phyloP scores from a whole-genome alignment of 2,888 invertebrate genomes.

The Pyrrhia umbra region DNA sequence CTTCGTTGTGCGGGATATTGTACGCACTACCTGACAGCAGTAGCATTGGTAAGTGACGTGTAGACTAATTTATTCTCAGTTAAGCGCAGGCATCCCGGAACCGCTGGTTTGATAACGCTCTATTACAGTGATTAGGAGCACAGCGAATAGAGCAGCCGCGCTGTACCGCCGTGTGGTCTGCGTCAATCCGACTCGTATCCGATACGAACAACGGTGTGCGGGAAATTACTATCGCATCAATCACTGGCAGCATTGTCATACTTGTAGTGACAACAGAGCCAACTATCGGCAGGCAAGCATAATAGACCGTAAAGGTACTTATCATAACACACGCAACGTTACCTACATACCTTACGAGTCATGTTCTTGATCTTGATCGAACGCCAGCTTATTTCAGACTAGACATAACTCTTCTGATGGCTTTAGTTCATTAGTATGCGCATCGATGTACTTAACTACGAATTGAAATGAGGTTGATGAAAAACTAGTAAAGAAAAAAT shows the following conservation, averaged over 20 bases:
- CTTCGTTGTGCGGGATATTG: constrained; percentile 83
- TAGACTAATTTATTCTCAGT: constrained; percentile 70
- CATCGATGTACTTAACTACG: constrained; percentile 7
- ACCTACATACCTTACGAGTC: constrained; percentile 43
- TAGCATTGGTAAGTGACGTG: constrained; percentile 79
- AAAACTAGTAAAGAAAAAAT: constrained; percentile 21
- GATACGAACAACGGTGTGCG: constrained; percentile 87
- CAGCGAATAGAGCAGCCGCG: constrained; percentile 68
- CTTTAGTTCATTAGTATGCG: constrained; percentile 12
- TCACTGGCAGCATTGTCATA: constrained; percentile 85
- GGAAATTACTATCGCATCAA: constrained; percentile 87
- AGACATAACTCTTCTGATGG: constrained; percentile 8
- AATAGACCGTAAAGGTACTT: constrained; percentile 63
- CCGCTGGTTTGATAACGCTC: constrained; percentile 74
- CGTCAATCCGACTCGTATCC: constrained; percentile 81
- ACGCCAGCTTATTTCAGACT: constrained; percentile 24
- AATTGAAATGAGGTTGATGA: constrained; percentile 15
- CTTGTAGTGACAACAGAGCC: constrained; percentile 72
- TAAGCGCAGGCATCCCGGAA: constrained; percentile 72
- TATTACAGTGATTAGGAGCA: constrained; percentile 81
- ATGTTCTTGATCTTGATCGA: constrained; percentile 52
- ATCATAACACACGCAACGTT: constrained; percentile 51
- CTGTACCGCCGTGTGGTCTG: constrained; percentile 74
- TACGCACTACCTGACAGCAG: constrained; percentile 78
- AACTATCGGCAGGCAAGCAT: constrained; percentile 64